Conservation (phyloP, 2,797 vertebrate genomes). For the Distichodus sexfasciatus region DNA sequence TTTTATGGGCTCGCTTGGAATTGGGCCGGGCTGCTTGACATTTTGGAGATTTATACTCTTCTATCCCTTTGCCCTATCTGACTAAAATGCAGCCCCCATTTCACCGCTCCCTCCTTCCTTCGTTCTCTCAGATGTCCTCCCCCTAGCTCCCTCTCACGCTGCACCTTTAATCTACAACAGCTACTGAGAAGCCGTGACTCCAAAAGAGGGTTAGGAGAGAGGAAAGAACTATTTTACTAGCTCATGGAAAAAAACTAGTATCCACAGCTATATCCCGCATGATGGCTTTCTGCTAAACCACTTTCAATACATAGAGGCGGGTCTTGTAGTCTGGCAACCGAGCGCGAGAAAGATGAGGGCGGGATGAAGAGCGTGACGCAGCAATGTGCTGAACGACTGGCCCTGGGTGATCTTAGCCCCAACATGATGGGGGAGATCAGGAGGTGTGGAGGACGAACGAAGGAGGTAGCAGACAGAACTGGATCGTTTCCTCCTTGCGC, state of each 20-base stretch:
- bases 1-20: conserved; percentile 45
- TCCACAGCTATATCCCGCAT: not conserved
- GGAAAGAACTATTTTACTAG: conserved; percentile 25
- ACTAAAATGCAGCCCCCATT: conserved; percentile 24
- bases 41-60: conserved; percentile 37
- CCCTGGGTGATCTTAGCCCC: not conserved
- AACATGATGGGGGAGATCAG: not conserved
- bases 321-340: not conserved
- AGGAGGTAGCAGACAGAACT: not conserved
- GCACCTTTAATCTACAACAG: conserved; percentile 40
- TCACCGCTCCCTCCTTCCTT: not conserved
- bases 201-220: conserved; percentile 2
- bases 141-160: conserved; percentile 13
- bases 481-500: not conserved
- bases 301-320: not conserved
- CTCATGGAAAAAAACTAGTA: conserved; percentile 12
- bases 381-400: conserved; percentile 7
- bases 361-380: conserved; percentile 23
- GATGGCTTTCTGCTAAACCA: not conserved
- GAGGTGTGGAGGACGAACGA: not conserved
- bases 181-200: conserved; percentile 22
- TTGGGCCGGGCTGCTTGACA: conserved; percentile 43
- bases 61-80: conserved; percentile 2
- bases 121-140: not conserved
- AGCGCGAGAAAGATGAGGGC: not conserved